These are phyloP conservation scores for Scaptomyza reducta DNA, from an alignment of 2,888 invertebrate genomes.

Conservation along the genomic window DNA sequence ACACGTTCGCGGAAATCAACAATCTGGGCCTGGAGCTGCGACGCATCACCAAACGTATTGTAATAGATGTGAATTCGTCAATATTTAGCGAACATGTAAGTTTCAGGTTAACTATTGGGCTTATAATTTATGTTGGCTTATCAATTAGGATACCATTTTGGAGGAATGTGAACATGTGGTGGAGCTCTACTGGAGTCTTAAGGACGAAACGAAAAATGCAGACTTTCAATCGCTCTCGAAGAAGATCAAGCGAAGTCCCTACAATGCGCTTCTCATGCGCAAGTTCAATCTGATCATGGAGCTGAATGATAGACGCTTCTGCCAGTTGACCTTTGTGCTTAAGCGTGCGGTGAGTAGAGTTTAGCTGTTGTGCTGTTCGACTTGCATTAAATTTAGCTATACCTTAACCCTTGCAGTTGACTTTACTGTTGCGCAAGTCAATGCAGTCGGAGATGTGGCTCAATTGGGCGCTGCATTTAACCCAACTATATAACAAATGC, in stretches of 20 bases:
- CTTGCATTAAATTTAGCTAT: not conserved
- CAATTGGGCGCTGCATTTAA: constrained; percentile 80
- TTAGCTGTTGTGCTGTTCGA: not conserved
- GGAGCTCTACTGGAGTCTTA: constrained; percentile 80
- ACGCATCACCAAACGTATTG: constrained; percentile 81
- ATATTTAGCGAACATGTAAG: constrained; percentile 83
- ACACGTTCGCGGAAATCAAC: constrained; percentile 81
- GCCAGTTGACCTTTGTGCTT: constrained; percentile 82
- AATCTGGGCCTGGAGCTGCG: constrained; percentile 81
- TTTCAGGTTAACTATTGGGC: constrained; percentile 1
- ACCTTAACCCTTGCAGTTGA: constrained; percentile 59
- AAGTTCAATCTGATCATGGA: constrained; percentile 78
- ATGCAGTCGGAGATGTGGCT: constrained; percentile 79
- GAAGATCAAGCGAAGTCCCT: constrained; percentile 83
- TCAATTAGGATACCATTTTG: constrained; percentile 74
- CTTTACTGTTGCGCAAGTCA: constrained; percentile 74
- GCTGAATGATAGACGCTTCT: constrained; percentile 80
- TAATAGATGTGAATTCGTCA: constrained; percentile 82
- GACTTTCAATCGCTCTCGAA: constrained; percentile 80
- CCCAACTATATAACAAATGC: constrained; percentile 79
- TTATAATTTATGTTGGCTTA: not conserved
- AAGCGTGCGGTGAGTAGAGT: constrained; percentile 76
- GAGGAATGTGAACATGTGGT: constrained; percentile 81
- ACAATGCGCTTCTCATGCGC: constrained; percentile 81
- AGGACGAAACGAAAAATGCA: constrained; percentile 75